These are phyloP conservation scores for Leptinotarsa rubiginosa DNA, from an alignment of 2,888 invertebrate genomes.

Conservation along the genomic window DNA sequence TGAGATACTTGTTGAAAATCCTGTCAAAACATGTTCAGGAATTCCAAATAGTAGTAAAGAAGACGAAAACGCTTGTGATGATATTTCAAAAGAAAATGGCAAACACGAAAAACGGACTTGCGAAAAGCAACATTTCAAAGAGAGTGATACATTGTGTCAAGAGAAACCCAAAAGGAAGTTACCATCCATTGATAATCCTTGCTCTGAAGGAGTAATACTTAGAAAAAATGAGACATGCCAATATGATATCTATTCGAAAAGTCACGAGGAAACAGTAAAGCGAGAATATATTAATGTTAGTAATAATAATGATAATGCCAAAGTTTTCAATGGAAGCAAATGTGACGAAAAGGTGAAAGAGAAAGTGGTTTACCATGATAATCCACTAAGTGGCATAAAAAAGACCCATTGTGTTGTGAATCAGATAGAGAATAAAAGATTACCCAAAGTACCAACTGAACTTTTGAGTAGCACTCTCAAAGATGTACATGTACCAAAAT, in stretches of 20 bases:
- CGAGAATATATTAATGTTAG: not conserved
- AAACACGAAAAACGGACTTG: not conserved
- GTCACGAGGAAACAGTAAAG: not conserved
- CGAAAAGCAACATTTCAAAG: not conserved
- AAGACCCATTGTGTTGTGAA: not conserved
- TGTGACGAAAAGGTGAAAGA: not conserved
- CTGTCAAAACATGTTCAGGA: not conserved
- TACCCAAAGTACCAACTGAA: not conserved
- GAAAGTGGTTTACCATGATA: not conserved
- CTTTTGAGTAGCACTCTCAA: not conserved
- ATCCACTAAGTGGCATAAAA: not conserved
- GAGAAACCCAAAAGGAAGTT: not conserved
- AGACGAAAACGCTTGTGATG: not conserved
- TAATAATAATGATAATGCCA: not conserved
- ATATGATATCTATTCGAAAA: not conserved
- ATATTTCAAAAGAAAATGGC: not conserved
- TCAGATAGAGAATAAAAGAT: not conserved
- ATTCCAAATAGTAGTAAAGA: not conserved
- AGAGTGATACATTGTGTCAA: not conserved
- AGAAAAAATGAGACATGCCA: not conserved
- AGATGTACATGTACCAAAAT: not conserved
- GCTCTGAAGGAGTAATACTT: not conserved
- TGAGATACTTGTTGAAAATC: not conserved
- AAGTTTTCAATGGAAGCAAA: too few species aligned
- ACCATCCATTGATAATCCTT: not conserved